Conservation (phyloP, 2,797 vertebrate species). For the Eremophila alpestris region DNA sequence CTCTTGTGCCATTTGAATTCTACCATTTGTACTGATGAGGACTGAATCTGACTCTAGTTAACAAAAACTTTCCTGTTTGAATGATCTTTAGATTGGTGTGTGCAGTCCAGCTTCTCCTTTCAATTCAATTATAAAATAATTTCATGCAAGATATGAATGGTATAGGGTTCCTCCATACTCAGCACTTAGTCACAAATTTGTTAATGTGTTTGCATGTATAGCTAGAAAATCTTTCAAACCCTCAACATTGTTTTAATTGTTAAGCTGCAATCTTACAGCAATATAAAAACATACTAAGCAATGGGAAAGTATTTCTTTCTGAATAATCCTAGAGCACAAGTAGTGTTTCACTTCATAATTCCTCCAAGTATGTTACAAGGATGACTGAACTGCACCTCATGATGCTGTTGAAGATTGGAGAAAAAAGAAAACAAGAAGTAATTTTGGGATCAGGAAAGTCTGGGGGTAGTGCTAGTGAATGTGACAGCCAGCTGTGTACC, state of each 20-base stretch:
- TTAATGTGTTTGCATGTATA: background rate
- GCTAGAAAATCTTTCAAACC: background rate
- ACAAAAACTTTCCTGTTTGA: background rate
- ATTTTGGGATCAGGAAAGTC: background rate
- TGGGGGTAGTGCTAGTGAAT: fast-evolving
- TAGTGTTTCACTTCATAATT: background rate
- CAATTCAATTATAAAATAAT: background rate
- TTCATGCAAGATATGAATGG: background rate
- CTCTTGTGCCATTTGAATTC: background rate
- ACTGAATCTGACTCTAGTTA: background rate
- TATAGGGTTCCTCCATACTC: background rate
- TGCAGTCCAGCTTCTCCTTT: background rate
- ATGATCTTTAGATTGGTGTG: background rate
- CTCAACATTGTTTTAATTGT: background rate
- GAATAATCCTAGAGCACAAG: background rate
- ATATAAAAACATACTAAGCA: background rate
- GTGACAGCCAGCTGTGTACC: background rate
- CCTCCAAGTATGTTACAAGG: background rate
- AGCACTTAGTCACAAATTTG: background rate
- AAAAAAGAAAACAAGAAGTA: background rate
- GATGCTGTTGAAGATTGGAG: background rate
- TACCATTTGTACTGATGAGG: background rate
- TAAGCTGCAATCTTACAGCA: background rate
- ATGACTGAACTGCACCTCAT: background rate
- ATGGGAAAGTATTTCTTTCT: background rate